Base-by-base conservation (phyloP, 2,888 invertebrate species). In the Meloe dianella region DNA sequence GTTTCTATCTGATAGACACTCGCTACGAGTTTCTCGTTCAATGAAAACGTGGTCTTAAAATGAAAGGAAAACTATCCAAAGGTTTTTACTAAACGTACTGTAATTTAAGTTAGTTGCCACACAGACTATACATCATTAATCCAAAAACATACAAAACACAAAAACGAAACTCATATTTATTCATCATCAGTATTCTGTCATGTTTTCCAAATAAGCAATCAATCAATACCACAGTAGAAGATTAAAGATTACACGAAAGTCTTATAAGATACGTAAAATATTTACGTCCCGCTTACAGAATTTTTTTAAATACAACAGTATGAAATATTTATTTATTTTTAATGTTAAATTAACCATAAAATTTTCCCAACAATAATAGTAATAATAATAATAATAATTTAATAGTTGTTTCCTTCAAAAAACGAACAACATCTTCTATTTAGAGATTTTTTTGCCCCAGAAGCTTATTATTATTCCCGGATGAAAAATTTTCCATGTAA, bases 141-240 rank as follows among this genome's bases (percentile, higher is more conserved):
- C 12, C 12, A 7, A 41, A 17, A 41, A 12, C 9, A 54, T 8
- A 24, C 24, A 12, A 54, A 24, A 12, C 38, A 8, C 2, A 4
- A 27, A 27, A 27, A 27, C 27, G 2, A 20, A 54, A 20, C 54
- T 12, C 24, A 7, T 54, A 54, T 24, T 54, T 54, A 24, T 54
- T 24, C 54, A 54, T 54, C 54, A 54, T 54, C 54, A 54, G 24
- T 24, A 24, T 54, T 14, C 54, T 54, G 54, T 54, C 54, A 54
- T 54, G 54, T 54, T 24, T 54, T 54, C 20, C 14, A 54, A 54
- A 54, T 24, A 54, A 20, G 24, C 54, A 54, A 54, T 54, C 54
- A 54, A 54, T 54, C 54, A 54, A 54, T 54, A n/a, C 7, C 54
- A 24, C 22, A 5, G 17, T 3, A 54, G 5, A 54, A 54, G 51